phyloP scores from a whole-genome alignment of 2,113 vertebrate species.

The Aphyosemion australe region DNA sequence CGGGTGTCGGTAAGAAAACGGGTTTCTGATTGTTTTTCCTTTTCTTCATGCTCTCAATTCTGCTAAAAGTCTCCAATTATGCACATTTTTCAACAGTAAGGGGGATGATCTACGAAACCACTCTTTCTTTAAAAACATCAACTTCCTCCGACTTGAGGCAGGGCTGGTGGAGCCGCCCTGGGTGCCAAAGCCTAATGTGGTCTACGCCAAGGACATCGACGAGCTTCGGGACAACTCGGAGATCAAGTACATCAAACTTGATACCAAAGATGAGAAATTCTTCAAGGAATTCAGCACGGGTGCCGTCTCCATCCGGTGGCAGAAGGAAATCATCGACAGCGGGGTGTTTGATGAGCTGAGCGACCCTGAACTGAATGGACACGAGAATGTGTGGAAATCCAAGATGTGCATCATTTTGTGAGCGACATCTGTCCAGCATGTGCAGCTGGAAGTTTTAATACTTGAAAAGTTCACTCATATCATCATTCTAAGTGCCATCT shows the following conservation, averaged over 20 bases:
- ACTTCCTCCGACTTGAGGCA: constrained; percentile 85
- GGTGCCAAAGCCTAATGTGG: constrained; percentile 85
- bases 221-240: constrained; percentile 83
- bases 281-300: constrained; percentile 87
- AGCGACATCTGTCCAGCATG: constrained; percentile 6
- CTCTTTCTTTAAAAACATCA: constrained; percentile 84
- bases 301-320: constrained; percentile 83
- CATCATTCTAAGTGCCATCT: constrained; percentile 13
- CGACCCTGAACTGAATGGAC: constrained; percentile 41
- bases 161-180: constrained; percentile 83
- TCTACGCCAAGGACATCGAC: constrained; percentile 84
- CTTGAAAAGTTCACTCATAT: not conserved
- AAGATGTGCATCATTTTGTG: constrained; percentile 83
- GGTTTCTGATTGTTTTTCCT: too few species aligned
- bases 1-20: constrained; percentile 82
- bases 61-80: too few species aligned
- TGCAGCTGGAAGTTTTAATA: constrained; percentile 1
- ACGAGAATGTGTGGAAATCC: constrained; percentile 65
- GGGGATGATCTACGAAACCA: constrained; percentile 85
- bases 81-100: not conserved
- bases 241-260: constrained; percentile 76
- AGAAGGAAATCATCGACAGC: constrained; percentile 87
- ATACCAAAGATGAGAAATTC: constrained; percentile 83
- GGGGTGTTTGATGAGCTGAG: constrained; percentile 88
- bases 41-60: too few species aligned